Base-by-base conservation (phyloP, 2,797 vertebrate species). In the Sphenopsis melanotis region DNA sequence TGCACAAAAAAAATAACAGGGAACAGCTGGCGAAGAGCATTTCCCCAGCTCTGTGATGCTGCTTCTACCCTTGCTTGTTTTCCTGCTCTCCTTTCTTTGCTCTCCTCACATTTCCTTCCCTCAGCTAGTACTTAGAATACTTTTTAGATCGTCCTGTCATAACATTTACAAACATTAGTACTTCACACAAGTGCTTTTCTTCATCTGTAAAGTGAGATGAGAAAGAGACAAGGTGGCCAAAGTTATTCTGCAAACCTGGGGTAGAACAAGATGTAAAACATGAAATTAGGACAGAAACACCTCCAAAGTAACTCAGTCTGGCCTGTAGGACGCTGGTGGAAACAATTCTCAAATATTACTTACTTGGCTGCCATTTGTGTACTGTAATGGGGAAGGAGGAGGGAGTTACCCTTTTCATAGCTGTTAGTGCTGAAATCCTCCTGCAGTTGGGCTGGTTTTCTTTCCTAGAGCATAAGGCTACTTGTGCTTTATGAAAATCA, bases 121-220 rank as follows among this genome's bases (percentile, higher is more conserved):
- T 24, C 61, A 75, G 50, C 83, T 90, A 92, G 39, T 47, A 44
- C 59, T 89, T 65, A 36, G 49, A 93, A 77, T 80, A 78, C 82
- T 50, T 89, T 86, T 83, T 78, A 86, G 57, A 79, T 86, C 66
- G 32, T 55, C 34, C 69, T 90, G 91, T 89, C 94, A 65, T 85
- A 96, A 93, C 76, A 76, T 95, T 89, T 92, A 78, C 65, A 89
- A 93, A 89, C 81, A 44, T 57, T 37, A 76, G 61, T 70, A 72
- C 68, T 91, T 92, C 65, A 59, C 76, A 52, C 0, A 21, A 75
- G 69, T 66, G 63, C 69, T 91, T 79, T 91, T 78, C 52, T 78
- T 89, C 47, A 63, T 91, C 76, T 83, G 81, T 22, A 61, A 81
- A 80, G 75, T 57, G 82, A 93, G 82, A 82, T 14, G 76, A 87